phyloP scores from a whole-genome alignment of 2,113 vertebrate species.

The Indri indri region DNA sequence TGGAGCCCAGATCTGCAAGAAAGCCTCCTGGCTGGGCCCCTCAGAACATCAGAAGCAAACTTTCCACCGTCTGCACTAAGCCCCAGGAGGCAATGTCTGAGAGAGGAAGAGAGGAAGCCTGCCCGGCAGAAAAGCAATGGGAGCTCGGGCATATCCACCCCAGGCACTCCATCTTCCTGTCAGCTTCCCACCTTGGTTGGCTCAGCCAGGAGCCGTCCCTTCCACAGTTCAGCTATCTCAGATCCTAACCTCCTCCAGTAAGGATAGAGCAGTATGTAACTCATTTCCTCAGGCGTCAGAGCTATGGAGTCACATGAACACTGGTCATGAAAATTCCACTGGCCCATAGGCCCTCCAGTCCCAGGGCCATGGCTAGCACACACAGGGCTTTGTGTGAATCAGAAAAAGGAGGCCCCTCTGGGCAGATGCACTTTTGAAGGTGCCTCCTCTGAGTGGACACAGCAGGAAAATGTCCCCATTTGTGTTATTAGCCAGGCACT shows the following conservation, averaged over 20 bases:
- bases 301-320: neutral
- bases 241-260: neutral
- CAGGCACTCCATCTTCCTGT: neutral
- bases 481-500: neutral
- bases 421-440: neutral
- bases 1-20: neutral
- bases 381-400: neutral
- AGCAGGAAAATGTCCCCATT: neutral
- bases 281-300: neutral
- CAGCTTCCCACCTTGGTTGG: neutral
- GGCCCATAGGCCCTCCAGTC: neutral
- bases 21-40: neutral
- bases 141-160: neutral
- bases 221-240: neutral
- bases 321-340: neutral
- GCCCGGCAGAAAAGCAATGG: neutral
- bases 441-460: neutral
- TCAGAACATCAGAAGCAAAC: constrained; percentile 13
- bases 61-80: neutral
- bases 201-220: neutral
- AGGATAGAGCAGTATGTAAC: neutral
- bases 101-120: neutral
- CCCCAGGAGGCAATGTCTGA: neutral
- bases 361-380: neutral
- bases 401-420: neutral